Conservation (phyloP, 2,797 vertebrate genomes). For the Eulemur mongoz region DNA sequence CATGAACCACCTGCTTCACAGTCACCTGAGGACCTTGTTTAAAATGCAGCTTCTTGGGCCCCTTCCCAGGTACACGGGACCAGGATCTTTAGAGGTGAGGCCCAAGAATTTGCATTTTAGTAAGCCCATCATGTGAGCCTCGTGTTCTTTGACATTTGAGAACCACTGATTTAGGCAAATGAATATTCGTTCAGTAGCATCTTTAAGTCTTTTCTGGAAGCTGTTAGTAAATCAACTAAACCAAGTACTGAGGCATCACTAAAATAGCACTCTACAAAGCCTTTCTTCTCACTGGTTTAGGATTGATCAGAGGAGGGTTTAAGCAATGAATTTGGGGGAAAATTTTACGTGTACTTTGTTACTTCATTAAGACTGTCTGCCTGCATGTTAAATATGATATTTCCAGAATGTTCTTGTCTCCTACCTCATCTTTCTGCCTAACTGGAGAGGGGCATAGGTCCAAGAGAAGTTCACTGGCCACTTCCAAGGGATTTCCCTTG, state of each 20-base stretch:
- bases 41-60: not conserved
- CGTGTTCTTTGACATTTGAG: not conserved
- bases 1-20: not conserved
- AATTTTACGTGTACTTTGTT: not conserved
- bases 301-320: not conserved
- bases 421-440: not conserved
- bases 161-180: not conserved
- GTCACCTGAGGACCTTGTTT: not conserved
- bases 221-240: not conserved
- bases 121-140: not conserved
- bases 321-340: not conserved
- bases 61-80: not conserved
- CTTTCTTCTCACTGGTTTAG: not conserved
- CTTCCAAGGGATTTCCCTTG: not conserved
- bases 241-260: not conserved
- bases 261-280: not conserved
- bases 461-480: not conserved
- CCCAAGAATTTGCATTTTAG: not conserved
- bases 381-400: not conserved
- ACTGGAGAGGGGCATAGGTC: not conserved
- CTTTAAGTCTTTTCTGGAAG: not conserved
- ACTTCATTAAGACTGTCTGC: not conserved
- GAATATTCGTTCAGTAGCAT: not conserved
- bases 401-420: not conserved
- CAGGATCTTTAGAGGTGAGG: not conserved